Evolutionary conservation across 2,888 invertebrate species (phyloP).

Genomic region (Stenoptilia bipunctidactyla): DNA sequence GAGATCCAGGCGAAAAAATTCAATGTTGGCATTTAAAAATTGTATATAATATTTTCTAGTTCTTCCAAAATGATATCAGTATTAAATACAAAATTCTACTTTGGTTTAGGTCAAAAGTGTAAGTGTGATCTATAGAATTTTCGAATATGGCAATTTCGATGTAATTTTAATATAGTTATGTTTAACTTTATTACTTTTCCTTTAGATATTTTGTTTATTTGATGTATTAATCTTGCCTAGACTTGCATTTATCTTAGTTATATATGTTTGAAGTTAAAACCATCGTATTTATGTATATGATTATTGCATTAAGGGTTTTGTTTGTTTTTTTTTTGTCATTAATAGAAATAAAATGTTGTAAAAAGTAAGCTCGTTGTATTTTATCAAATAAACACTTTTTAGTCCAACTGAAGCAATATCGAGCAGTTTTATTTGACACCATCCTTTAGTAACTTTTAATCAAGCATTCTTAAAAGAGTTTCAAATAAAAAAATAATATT

Average conservation of each 20-base stretch:
- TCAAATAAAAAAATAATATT: background rate
- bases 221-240: constrained; percentile 64
- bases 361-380: constrained; percentile 73
- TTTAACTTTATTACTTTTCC: constrained; percentile 32
- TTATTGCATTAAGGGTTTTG: constrained; percentile 67
- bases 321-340: constrained; percentile 67
- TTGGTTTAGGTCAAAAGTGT: constrained; percentile 67
- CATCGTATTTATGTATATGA: constrained; percentile 69
- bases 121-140: constrained; percentile 66
- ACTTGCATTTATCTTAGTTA: constrained; percentile 69
- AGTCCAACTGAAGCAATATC: constrained; percentile 70
- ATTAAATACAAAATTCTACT: constrained; percentile 70
- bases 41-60: constrained; percentile 67
- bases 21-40: constrained; percentile 50
- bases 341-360: constrained; percentile 71
- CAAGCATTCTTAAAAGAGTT: background rate
- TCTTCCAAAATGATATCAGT: constrained; percentile 70
- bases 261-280: constrained; percentile 67
- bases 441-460: background rate
- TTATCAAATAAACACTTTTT: constrained; percentile 73
- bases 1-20: constrained; percentile 58
- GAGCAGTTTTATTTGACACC: constrained; percentile 44
- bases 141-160: constrained; percentile 55
- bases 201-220: constrained; percentile 49
- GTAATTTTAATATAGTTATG: constrained; percentile 41